Evolutionary conservation across 1,140 invertebrate genomes (phyloP).

Genomic region (Holcopasites calliopsidis): DNA sequence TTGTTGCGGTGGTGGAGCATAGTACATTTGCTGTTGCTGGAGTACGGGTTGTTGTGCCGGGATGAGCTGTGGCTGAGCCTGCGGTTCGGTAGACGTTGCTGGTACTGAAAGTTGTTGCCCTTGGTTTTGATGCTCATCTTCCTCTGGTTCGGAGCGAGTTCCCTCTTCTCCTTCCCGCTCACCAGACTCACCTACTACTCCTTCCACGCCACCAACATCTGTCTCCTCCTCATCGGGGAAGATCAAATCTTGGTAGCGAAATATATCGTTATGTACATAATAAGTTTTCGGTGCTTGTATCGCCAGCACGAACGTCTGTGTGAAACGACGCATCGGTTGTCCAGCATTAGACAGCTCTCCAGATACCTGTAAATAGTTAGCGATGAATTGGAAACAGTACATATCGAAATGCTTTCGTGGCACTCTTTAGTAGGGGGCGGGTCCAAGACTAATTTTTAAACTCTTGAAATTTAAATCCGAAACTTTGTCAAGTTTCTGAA

Average conservation of each 20-base stretch:
- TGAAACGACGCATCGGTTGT: constrained; percentile 97
- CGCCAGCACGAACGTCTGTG: constrained; percentile 97
- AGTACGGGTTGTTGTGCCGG: constrained; percentile 66
- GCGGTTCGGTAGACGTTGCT: constrained; percentile 66
- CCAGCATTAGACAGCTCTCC: constrained; percentile 98
- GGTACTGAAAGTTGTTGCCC: constrained; percentile 65
- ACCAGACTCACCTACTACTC: constrained; percentile 62
- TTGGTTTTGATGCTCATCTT: constrained; percentile 80
- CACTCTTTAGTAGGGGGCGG: neutral
- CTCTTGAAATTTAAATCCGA: too few species aligned
- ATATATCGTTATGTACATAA: constrained; percentile 99
- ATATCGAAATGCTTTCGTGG: neutral
- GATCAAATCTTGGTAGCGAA: constrained; percentile 90
- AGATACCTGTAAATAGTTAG: constrained; percentile 84
- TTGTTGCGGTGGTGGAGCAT: constrained; percentile 67
- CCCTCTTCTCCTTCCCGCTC: constrained; percentile 81
- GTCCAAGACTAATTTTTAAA: too few species aligned
- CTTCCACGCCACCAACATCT: constrained; percentile 68
- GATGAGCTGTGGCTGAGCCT: constrained; percentile 66
- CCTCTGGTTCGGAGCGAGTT: constrained; percentile 85
- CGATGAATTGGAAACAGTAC: neutral
- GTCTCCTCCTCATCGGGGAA: constrained; percentile 85
- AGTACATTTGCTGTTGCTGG: constrained; percentile 73
- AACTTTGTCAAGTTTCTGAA: too few species aligned
- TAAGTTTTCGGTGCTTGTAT: constrained; percentile 97